Conservation (phyloP, 2,888 invertebrate genomes). For the Monopis laevigella region DNA sequence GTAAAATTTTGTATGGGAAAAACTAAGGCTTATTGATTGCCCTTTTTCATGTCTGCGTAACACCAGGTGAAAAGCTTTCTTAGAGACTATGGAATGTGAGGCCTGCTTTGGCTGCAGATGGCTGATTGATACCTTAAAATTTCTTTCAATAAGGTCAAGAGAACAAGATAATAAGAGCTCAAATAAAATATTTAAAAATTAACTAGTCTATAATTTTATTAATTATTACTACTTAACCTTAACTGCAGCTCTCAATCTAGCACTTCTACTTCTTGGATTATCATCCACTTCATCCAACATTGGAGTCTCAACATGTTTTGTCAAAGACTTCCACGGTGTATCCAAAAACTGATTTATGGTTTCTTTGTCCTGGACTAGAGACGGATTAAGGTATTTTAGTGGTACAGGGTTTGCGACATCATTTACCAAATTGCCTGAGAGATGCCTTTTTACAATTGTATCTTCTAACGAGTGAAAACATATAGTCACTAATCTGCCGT, state of each 20-base stretch:
- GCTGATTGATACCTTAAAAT: too few species aligned
- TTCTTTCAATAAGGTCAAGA: too few species aligned
- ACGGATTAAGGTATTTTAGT: conserved; percentile 74
- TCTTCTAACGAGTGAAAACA: conserved; percentile 96
- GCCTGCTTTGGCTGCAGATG: too few species aligned
- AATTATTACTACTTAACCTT: conserved; percentile 65
- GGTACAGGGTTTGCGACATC: conserved; percentile 77
- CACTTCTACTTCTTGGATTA: conserved; percentile 90
- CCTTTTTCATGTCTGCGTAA: too few species aligned
- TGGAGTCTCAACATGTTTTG: conserved; percentile 84
- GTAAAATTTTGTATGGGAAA: too few species aligned
- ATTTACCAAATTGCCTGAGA: conserved; percentile 79
- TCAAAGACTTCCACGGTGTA: conserved; percentile 79
- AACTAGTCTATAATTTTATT: conserved; percentile 1
- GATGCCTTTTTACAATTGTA: conserved; percentile 89
- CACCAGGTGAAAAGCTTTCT: too few species aligned
- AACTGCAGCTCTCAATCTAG: conserved; percentile 85
- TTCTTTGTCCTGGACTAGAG: conserved; percentile 65
- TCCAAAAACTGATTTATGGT: conserved; percentile 70
- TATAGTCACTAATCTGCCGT: conserved; percentile 82
- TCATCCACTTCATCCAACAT: conserved; percentile 74
- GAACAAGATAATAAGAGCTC: too few species aligned
- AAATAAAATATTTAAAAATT: too few species aligned
- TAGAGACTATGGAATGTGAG: too few species aligned
- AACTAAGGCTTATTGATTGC: too few species aligned